Base-by-base conservation (phyloP, 2,797 vertebrate genomes). In the Galago senegalensis region DNA sequence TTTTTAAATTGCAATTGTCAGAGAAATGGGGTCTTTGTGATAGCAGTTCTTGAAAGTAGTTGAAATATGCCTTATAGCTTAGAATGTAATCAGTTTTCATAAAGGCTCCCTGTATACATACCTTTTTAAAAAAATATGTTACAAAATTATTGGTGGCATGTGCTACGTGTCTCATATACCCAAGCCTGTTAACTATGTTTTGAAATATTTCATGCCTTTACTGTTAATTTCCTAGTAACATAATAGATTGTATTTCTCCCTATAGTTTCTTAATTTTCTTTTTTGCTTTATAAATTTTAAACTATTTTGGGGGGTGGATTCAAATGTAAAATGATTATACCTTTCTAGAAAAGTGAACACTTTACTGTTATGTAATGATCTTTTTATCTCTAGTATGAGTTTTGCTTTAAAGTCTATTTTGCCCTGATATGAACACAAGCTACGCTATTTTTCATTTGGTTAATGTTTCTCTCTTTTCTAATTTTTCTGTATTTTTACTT, bases 321-420 rank as follows among this genome's bases (percentile, higher is more conserved):
- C 56, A 96, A 89, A 80, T 75, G 12, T 67, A 89, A 89, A 82
- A 86, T 85, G 63, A 37, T 29, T 75, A 10, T 72, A 69, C 79
- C 7, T 49, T 89, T 60, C 49, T 40, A 49, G 20, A 90, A 37
- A 77, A 79, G n/a, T 81, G 37, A 77, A 37, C 27, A n/a, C 43
- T 89, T 96, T 75, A 46, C 10, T 29, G 61, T 77, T 91, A 46
- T 69, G 31, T 56, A 92, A 69, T 84, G 14, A 14, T 86, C 43
- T 82, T 25, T 88, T 76, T 67, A 16, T 72, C 17, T 77, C 43
- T 87, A 46, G 13, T 84, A 75, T 79, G 31, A 14, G 21, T 79
- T 91, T 94, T 77, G 8, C 75, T 82, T 77, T 72, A 69, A 82
- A 82, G 56, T 67, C 46, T 27, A 60, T 91, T 87, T 89, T 92